Evolutionary conservation across 2,888 invertebrate species (phyloP).

Genomic region (Brachypalpus laphriformis): DNA sequence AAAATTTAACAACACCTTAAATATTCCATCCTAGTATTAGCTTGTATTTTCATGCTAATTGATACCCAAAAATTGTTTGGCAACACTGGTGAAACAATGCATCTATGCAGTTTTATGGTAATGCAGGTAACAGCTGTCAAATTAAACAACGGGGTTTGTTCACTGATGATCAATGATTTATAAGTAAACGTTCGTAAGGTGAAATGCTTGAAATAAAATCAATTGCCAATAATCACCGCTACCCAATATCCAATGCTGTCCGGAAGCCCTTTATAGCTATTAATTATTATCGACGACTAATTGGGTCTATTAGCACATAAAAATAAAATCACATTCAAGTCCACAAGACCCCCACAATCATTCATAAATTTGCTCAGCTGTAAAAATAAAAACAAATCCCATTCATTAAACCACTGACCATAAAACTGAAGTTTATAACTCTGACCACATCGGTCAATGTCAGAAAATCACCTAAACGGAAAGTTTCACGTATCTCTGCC

Average conservation of each 20-base stretch:
- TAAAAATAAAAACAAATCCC: slow-evolving; percentile 28
- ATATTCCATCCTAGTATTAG: neutral
- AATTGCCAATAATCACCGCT: neutral
- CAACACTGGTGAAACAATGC: neutral
- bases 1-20: slow-evolving; percentile 8
- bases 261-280: neutral
- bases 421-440: slow-evolving; percentile 38
- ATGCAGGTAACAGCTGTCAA: neutral
- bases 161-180: neutral
- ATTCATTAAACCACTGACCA: slow-evolving; percentile 13
- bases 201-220: neutral
- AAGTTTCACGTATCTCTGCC: slow-evolving; percentile 21
- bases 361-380: slow-evolving; percentile 1
- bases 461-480: slow-evolving; percentile 37
- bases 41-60: neutral
- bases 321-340: neutral
- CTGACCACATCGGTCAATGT: slow-evolving; percentile 53
- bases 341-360: neutral
- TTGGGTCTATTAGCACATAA: neutral
- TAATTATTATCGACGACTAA: neutral
- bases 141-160: neutral
- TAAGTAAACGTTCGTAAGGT: neutral
- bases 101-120: neutral
- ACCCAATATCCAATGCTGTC: neutral
- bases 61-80: neutral